Conservation (phyloP, 2,888 invertebrate genomes). For the Punctoribates punctum region DNA sequence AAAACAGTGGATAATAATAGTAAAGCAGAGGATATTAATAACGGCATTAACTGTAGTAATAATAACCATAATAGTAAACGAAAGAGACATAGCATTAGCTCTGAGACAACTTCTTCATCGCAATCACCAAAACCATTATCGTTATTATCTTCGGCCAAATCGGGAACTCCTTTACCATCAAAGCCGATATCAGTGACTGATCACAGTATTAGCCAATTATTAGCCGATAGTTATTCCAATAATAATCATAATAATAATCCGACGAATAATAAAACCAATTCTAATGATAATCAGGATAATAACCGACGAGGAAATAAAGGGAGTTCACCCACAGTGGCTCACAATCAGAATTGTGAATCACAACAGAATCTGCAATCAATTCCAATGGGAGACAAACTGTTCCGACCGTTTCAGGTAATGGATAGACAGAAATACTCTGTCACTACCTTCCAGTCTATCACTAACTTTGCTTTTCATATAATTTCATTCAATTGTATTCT, state of each 20-base stretch:
- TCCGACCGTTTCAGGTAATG: conserved; percentile 29
- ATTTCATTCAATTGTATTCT: too few species aligned
- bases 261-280: too few species aligned
- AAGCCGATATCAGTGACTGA: conserved; percentile 25
- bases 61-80: too few species aligned
- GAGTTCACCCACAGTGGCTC: conserved; percentile 12
- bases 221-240: neutral
- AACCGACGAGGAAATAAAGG: neutral
- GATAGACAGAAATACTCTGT: too few species aligned
- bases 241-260: neutral
- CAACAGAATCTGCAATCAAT: conserved; percentile 21
- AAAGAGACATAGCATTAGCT: conserved; percentile 13
- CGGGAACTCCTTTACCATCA: neutral
- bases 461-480: too few species aligned
- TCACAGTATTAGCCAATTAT: conserved; percentile 1
- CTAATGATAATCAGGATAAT: conserved; percentile 16
- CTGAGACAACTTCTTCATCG: neutral
- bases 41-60: neutral
- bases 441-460: too few species aligned
- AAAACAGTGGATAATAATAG: neutral
- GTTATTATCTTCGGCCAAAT: neutral
- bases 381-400: conserved; percentile 32
- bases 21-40: neutral
- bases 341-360: conserved; percentile 23
- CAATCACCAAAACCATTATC: conserved; percentile 30